Base-by-base conservation (phyloP, 1,140 invertebrate genomes). In the Eumeta japonica region DNA sequence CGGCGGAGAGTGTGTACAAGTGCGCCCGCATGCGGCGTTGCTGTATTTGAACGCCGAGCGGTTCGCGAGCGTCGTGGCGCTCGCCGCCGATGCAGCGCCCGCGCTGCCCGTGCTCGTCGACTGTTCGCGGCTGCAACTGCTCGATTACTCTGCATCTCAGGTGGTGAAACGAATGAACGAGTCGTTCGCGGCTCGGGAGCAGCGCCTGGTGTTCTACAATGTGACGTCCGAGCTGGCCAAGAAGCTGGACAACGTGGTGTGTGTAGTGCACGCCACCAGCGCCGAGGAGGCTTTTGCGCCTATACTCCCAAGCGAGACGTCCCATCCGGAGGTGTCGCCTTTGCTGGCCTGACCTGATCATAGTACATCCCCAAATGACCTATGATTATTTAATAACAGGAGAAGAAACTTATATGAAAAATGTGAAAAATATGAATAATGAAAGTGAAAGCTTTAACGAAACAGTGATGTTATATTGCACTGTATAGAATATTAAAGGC, bases 181-280 rank as follows among this genome's bases (percentile, higher is more conserved):
- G 44, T 83, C 86, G 48, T 84, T 87, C 42, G 75, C 81, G 2
- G 48, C 52, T 2, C 53, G 77, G 2, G 73, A 77, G 2, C 83
- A 85, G 54, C 76, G 77, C 3, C 48, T 87, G 3, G 78, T 87
- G 35, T 83, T 85, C 39, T 85, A 80, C 56, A 84, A 85, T 53
- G 68, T 86, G 9, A 82, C 84, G 35, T 72, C 79, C 0, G 82
- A 59, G n/a, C 44, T 57, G n/a, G 33, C 45, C 13, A 37, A 41
- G 3, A 39, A 46, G 12, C 47, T 67, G 38, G 50, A 57, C 12
- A 30, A 15, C 1, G 40, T 64, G 29, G 39, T 37, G 11, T 41
- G 46, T 2, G n/a, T 48, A 5, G 43, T 57, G 16, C 35, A 33
- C 15, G 30, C 45, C 3, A 31, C 41, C 16, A 37, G 17, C 10